Conservation (phyloP, 2,797 vertebrate species). For the Sebastes taczanowskii region DNA sequence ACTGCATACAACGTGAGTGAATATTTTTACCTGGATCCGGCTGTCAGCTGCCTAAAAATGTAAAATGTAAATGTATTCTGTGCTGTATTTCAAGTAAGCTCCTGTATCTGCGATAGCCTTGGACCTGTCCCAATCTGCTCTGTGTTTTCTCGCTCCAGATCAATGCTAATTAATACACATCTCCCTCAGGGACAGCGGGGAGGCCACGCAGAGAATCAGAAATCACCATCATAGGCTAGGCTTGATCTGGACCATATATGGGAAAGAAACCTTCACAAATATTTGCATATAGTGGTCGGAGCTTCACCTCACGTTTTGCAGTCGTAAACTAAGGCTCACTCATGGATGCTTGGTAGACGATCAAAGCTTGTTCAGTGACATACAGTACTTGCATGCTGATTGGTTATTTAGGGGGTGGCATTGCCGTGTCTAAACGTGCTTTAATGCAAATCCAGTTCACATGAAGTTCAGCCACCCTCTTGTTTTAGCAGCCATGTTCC, state of each 20-base stretch:
- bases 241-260: conserved; percentile 12
- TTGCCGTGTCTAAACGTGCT: conserved; percentile 12
- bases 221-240: conserved; percentile 34
- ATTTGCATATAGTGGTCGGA: conserved; percentile 15
- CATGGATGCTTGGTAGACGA: neutral
- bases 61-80: conserved; percentile 40
- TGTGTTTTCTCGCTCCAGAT: conserved; percentile 72
- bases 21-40: neutral
- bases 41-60: conserved; percentile 21
- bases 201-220: conserved; percentile 62
- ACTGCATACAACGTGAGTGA: neutral
- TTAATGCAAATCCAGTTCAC: conserved; percentile 32
- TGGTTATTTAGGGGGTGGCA: conserved; percentile 7
- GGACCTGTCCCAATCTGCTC: conserved; percentile 66
- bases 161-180: conserved; percentile 78
- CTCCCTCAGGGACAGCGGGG: conserved; percentile 53
- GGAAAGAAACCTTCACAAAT: conserved; percentile 21
- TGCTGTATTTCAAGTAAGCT: conserved; percentile 57
- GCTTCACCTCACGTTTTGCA: neutral
- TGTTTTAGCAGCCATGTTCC: conserved; percentile 18
- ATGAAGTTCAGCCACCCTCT: conserved; percentile 18
- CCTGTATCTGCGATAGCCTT: conserved; percentile 54
- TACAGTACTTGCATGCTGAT: neutral
- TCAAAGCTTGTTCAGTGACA: neutral
- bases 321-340: conserved; percentile 6